Base-by-base conservation (phyloP, 1,140 invertebrate genomes). In the Cataglyphis hispanica region DNA sequence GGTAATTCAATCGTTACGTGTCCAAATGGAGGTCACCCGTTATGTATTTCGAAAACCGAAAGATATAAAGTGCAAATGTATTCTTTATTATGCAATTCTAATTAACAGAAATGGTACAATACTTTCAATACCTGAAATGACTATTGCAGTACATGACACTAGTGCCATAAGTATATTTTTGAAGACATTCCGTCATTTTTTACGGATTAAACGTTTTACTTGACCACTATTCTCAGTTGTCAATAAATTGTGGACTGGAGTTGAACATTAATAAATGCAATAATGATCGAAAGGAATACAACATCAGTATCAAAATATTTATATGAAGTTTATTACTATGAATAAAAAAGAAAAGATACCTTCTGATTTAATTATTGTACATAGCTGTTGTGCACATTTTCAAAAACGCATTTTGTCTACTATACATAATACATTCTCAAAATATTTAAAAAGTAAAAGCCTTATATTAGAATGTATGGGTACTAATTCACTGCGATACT, bases 401-500 rank as follows among this genome's bases (percentile, higher is more conserved):
- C 67, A 70, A 70, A 70, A 70, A 34, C 27, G 43, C 8, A 4
- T 70, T 5, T 70, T 46, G 8, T 31, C 43, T 53, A 53, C 43
- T 50, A 50, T 70, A n/a, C 43, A 31, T 53, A 70, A 70, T 2
- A 70, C 53, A 5, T 70, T 70, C 53, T 4, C 25, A 3, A 70
- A 69, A 25, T 27, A 69, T 10, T 1, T 7, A 69, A 46, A 53
- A n/a, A 31, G 2, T 53, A 70, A 53, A 70, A 70, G 8, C 53
- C 67, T 70, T 70, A 70, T 70, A 31, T 70, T 70, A 53, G 46
- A 70, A n/a, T 70, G 67, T 25, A 70, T 70, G 67, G 67, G 43
- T 70, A 53, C 4, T 70, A 13, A 53, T 70, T 16, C 67, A 70
- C 5, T 70, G 67, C 31, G 4, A n/a, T n/a, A n/a, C n/a, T n/a